Base-by-base conservation (phyloP, 2,888 invertebrate species). In the Netelia melanura region DNA sequence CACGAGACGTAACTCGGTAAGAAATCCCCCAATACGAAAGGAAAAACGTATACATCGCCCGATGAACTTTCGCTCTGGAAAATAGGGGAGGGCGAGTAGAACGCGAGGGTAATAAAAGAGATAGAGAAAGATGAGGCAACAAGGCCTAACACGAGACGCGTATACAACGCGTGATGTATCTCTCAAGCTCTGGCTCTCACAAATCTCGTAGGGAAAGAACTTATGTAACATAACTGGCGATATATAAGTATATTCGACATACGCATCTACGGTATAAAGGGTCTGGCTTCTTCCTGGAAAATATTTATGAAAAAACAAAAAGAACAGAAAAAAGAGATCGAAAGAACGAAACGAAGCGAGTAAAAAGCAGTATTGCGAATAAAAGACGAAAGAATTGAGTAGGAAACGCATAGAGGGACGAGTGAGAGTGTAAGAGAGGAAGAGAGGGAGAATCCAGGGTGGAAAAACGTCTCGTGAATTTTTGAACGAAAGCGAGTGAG, bases 391-490 rank as follows among this genome's bases (percentile, higher is more conserved):
- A 77, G 58, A 67, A 77, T 44, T 54, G 17, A 56, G 64, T 64
- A 54, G 54, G 23, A 79, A 79, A 64, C 21, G 58, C 3, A 23
- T 9, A 62, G 38, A n/a, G 25, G 71, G 25, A 38, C 8, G 61
- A 44, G n/a, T n/a, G 44, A 44, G 61, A 70, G 44, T 54, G 68
- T 70, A 38, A 52, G 58, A 43, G 38, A 21, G 30, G 21, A 44
- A 68, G 38, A 70, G 61, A 21, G 30, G 21, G 30, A 68, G 38
- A 70, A 52, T n/a, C 11, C 44, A 44, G 84, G 77, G 71, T 81
- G 75, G 81, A 81, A 85, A 85, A 82, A 75, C 85, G 81, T 81
- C 85, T 85, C 85, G 85, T 85, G 85, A 85, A 85, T 85, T 85
- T 85, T 85, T 81, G 64, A 85, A 85, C 85, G 81, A 70, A 79